Evolutionary conservation across 2,888 invertebrate species (phyloP).

Genomic region (Drosophila neotestacea): DNA sequence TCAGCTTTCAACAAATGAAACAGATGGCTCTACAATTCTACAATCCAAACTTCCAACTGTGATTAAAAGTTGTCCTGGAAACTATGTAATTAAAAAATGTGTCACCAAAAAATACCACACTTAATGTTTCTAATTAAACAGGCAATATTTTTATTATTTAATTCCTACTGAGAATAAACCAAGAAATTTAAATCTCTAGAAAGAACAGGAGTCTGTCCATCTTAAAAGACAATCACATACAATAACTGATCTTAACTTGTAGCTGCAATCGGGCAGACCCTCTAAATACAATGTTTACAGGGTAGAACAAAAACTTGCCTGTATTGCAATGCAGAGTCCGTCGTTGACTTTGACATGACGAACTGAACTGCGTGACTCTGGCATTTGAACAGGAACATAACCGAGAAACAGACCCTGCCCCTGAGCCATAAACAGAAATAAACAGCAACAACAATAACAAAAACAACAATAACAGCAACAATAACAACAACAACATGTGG

Average conservation of each 20-base stretch:
- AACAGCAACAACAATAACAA: conserved; percentile 28
- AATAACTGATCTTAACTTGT: background rate
- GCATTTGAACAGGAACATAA: conserved; percentile 60
- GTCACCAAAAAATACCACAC: too few relatives aligned
- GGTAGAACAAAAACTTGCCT: conserved; percentile 27
- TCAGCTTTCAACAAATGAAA: background rate
- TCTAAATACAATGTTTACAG: background rate
- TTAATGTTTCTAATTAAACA: too few relatives aligned
- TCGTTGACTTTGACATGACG: conserved; percentile 81
- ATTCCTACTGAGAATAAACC: background rate
- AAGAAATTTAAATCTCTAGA: background rate
- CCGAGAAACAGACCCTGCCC: conserved; percentile 44
- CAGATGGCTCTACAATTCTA: too few relatives aligned
- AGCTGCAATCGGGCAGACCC: background rate
- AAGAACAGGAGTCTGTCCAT: background rate
- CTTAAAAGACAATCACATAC: background rate
- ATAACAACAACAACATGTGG: conserved; percentile 11
- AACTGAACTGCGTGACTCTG: conserved; percentile 75
- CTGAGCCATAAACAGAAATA: conserved; percentile 52
- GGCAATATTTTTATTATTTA: too few relatives aligned
- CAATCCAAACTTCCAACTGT: too few relatives aligned
- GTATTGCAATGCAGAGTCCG: conserved; percentile 43
- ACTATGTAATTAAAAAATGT: too few relatives aligned
- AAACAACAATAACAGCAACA: conserved; percentile 33
- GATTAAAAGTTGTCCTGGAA: too few relatives aligned